These are phyloP conservation scores for Bombus impatiens DNA, from an alignment of 1,140 invertebrate genomes.

Conservation along the genomic window DNA sequence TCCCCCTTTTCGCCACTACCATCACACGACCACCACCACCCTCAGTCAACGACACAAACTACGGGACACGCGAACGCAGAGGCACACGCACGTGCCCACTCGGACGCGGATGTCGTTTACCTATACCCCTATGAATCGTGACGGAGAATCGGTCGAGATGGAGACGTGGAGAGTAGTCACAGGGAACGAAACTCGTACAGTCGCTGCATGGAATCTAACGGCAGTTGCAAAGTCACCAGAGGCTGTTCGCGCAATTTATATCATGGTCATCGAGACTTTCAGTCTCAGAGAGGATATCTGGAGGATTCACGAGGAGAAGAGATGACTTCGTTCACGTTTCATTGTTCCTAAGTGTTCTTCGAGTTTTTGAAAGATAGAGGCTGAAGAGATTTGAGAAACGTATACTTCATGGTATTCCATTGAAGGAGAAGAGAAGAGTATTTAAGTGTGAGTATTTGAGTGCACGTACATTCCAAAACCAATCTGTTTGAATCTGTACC, in stretches of 20 bases:
- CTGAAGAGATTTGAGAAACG: too few species aligned
- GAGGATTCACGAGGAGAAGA: too few species aligned
- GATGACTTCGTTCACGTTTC: too few species aligned
- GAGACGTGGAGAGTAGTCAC: not conserved
- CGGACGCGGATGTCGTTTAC: conserved; percentile 56
- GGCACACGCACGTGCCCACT: conserved; percentile 59
- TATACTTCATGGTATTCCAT: too few species aligned
- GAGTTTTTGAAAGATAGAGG: too few species aligned
- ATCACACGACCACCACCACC: conserved; percentile 37
- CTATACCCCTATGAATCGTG: conserved; percentile 39
- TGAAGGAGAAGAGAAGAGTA: too few species aligned
- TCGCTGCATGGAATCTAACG: not conserved
- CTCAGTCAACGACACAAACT: conserved; percentile 56
- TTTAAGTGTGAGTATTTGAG: too few species aligned
- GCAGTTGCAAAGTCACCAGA: not conserved
- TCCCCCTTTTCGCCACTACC: conserved; percentile 20
- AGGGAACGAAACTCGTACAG: not conserved
- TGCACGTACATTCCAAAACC: too few species aligned
- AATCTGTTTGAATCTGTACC: too few species aligned
- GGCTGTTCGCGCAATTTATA: not conserved
- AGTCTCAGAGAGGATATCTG: not conserved
- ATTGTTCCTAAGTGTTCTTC: too few species aligned
- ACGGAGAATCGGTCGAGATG: conserved; percentile 1
- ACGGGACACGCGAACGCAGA: conserved; percentile 58
- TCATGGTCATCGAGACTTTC: not conserved